Percentiles rank a stretch among this genome's conserved stretches.
phyloP scores from a whole-genome alignment of 2,797 vertebrate species.

The Gobionotothen gibberifrons region DNA sequence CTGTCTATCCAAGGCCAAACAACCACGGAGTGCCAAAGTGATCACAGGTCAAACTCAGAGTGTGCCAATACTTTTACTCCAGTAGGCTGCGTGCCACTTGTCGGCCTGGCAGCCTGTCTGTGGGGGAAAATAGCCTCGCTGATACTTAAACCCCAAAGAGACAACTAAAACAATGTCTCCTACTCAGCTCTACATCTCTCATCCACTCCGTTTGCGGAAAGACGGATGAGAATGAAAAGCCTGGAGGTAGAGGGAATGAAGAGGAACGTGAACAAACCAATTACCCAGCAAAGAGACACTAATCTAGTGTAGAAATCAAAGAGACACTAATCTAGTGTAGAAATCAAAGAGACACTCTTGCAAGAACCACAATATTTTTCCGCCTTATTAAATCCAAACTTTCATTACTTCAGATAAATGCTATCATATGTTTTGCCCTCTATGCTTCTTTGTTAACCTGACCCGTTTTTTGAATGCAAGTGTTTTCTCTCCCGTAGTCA shows the following conservation, averaged over 20 bases:
- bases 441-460: slow-evolving; percentile 25
- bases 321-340: slow-evolving; percentile 7
- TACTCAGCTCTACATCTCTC: slow-evolving; percentile 28
- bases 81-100: slow-evolving; percentile 46
- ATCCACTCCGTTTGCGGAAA: slow-evolving; percentile 29
- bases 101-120: slow-evolving; percentile 15
- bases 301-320: slow-evolving; percentile 31
- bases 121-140: slow-evolving; percentile 35
- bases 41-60: slow-evolving; percentile 29
- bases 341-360: slow-evolving; percentile 27
- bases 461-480: background rate
- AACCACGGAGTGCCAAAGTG: slow-evolving; percentile 27
- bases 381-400: slow-evolving; percentile 26
- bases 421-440: background rate
- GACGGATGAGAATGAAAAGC: slow-evolving; percentile 26
- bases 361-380: slow-evolving; percentile 11
- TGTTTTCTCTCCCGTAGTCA: slow-evolving; percentile 13
- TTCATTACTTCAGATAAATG: slow-evolving; percentile 12
- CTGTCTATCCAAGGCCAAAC: slow-evolving; percentile 37
- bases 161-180: slow-evolving; percentile 19
- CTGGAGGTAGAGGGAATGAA: slow-evolving; percentile 6
- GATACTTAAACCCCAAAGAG: slow-evolving; percentile 16
- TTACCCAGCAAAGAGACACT: slow-evolving; percentile 31
- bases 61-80: slow-evolving; percentile 52
- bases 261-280: slow-evolving; percentile 45